phyloP scores from a whole-genome alignment of 1,140 invertebrate genomes.

The Drosophila pandora region DNA sequence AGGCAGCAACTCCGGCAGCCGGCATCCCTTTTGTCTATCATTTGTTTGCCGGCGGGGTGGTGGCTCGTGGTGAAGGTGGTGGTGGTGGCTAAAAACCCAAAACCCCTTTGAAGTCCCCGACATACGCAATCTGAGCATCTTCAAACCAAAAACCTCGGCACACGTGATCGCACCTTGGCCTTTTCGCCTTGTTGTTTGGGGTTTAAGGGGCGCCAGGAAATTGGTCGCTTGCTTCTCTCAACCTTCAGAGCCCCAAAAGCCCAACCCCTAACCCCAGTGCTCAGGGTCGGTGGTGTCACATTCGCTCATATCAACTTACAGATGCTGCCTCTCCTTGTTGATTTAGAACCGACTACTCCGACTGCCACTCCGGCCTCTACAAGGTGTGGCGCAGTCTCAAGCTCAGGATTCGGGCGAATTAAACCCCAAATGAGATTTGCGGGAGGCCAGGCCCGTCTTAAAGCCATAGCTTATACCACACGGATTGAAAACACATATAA shows the following conservation, averaged over 20 bases:
- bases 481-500: conserved; percentile 1
- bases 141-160: conserved; percentile 6
- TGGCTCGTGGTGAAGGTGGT: background rate
- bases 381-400: conserved; percentile 31
- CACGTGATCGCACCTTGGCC: conserved; percentile 39
- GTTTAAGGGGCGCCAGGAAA: conserved; percentile 16
- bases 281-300: conserved; percentile 41
- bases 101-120: conserved; percentile 49
- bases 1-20: conserved; percentile 1
- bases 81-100: conserved; percentile 7
- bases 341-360: conserved; percentile 44
- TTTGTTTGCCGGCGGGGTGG: conserved; percentile 30
- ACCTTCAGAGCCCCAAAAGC: conserved; percentile 12
- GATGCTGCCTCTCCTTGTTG: conserved; percentile 30
- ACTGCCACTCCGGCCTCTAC: conserved; percentile 11
- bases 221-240: conserved; percentile 6
- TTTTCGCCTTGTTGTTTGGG: conserved; percentile 24
- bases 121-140: conserved; percentile 44
- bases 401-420: conserved; percentile 54
- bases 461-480: conserved; percentile 2
- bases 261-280: conserved; percentile 8
- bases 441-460: conserved; percentile 26
- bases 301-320: conserved; percentile 58
- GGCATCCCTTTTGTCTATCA: conserved; percentile 55
- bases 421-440: conserved; percentile 57